A percentile compares a stretch with the other conserved stretches of the same genome.
Evolutionary conservation across 2,888 invertebrate species (phyloP).

Genomic region (Drosophila quinaria): DNA sequence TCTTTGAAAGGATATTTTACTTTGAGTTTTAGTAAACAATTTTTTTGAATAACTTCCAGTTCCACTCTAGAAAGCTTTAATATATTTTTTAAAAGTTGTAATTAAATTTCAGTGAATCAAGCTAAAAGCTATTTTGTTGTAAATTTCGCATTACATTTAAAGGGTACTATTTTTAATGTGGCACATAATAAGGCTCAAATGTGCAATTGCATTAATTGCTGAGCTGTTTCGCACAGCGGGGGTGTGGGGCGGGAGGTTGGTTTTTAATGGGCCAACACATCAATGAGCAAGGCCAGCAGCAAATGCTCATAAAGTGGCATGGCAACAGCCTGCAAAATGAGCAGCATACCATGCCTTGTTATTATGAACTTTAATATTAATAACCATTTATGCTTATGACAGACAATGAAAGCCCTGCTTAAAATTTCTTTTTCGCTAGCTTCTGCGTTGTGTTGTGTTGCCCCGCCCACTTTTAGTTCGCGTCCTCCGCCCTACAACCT

Average conservation of each 20-base stretch:
- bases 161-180: conserved; percentile 5
- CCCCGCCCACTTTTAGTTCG: not conserved
- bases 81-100: not conserved
- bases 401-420: conserved; percentile 70
- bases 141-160: conserved; percentile 1
- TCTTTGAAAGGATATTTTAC: not conserved
- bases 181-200: conserved; percentile 67
- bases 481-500: not conserved
- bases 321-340: conserved; percentile 39
- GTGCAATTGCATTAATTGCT: conserved; percentile 66
- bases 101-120: conserved; percentile 5
- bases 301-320: conserved; percentile 51
- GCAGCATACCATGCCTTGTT: conserved; percentile 46
- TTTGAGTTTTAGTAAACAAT: too few relatives aligned
- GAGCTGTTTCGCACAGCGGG: conserved; percentile 33
- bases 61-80: not conserved
- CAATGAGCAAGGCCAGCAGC: conserved; percentile 46
- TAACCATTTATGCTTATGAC: conserved; percentile 80
- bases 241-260: not conserved
- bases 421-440: conserved; percentile 38
- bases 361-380: conserved; percentile 76
- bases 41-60: not conserved
- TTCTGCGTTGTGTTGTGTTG: not conserved
- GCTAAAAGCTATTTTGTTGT: conserved; percentile 7
- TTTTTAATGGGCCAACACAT: conserved; percentile 64